phyloP scores from a whole-genome alignment of 2,113 vertebrate species.

The Lepus americanus region DNA sequence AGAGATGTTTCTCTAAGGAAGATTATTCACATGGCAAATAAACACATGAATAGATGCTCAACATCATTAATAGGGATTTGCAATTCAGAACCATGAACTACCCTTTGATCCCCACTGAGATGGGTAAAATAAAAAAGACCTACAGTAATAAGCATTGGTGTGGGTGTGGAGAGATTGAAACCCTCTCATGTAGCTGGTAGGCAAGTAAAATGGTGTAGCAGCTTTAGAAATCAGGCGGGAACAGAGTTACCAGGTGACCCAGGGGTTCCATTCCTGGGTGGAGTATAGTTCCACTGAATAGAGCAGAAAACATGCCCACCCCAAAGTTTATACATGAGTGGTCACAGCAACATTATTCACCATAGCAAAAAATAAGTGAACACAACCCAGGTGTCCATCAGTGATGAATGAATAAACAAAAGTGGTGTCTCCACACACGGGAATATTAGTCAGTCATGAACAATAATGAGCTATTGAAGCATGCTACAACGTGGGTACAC shows the following conservation, averaged over 20 bases:
- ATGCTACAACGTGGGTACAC: not conserved
- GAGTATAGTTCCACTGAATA: not conserved
- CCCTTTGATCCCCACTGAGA: not conserved
- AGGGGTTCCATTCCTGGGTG: not conserved
- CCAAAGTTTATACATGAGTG: not conserved
- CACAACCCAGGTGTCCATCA: not conserved
- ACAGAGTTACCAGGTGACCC: not conserved
- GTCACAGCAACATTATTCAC: not conserved
- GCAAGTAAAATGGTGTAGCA: not conserved
- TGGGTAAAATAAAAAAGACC: not conserved
- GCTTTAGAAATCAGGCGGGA: not conserved
- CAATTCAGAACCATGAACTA: not conserved
- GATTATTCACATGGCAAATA: not conserved
- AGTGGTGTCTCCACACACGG: accelerated
- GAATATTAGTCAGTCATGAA: not conserved
- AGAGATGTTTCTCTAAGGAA: not conserved
- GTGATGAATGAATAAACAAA: not conserved
- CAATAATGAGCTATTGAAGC: not conserved
- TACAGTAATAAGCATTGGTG: not conserved
- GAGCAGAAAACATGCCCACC: not conserved
- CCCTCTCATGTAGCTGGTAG: not conserved
- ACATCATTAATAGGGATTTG: not conserved
- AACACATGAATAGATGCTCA: not conserved
- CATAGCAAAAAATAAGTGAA: not conserved
- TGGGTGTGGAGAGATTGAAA: not conserved